A percentile compares a stretch with the other conserved stretches of the same genome.
These are phyloP conservation scores for Macquaria australasica DNA, from an alignment of 2,113 vertebrate species.

Conservation along the genomic window DNA sequence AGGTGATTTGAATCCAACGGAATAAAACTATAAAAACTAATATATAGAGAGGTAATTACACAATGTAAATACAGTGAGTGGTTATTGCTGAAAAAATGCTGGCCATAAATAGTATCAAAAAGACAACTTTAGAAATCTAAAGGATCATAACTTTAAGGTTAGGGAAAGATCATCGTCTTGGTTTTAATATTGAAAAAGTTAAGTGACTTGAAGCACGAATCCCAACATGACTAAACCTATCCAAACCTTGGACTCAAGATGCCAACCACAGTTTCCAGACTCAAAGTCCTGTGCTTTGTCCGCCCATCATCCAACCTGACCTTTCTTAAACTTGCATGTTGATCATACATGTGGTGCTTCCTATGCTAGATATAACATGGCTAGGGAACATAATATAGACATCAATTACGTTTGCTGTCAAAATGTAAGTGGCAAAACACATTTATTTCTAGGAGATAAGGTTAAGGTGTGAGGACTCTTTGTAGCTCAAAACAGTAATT, in stretches of 20 bases:
- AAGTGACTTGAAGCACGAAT: not conserved
- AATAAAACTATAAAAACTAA: not conserved
- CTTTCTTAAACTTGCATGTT: not conserved
- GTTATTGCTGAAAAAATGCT: no score
- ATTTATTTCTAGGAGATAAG: not conserved
- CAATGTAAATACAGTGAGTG: not conserved
- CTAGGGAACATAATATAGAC: not conserved
- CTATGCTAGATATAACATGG: not conserved
- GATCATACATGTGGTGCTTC: not conserved
- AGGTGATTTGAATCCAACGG: not conserved
- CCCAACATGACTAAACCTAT: not conserved
- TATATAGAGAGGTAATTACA: not conserved
- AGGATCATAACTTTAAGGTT: not conserved
- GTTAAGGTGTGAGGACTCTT: not conserved
- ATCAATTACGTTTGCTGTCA: not conserved
- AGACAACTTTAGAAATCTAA: not conserved
- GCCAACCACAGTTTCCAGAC: not conserved
- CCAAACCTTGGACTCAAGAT: not conserved
- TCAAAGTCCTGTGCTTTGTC: no score
- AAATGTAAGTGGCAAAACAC: not conserved
- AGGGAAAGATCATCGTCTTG: not conserved
- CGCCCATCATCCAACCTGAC: not conserved
- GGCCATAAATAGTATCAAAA: not conserved
- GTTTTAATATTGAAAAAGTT: not conserved
- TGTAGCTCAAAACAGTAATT: not conserved